phyloP scores from a whole-genome alignment of 2,113 vertebrate genomes.

The Maccullochella peelii region DNA sequence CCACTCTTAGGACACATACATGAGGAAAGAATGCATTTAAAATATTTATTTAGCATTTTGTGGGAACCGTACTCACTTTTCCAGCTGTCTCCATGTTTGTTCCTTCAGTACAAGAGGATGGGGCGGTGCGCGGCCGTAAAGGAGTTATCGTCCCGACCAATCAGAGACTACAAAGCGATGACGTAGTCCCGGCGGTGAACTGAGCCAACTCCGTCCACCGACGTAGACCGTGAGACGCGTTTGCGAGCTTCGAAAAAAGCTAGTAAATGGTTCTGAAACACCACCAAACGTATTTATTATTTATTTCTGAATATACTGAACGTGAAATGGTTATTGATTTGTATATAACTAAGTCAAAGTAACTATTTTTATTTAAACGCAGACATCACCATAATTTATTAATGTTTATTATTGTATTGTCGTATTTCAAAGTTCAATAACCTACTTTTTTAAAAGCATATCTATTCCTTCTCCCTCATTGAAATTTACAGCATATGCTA shows the following conservation, averaged over 20 bases:
- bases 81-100: constrained; percentile 82
- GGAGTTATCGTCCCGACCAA: constrained; percentile 53
- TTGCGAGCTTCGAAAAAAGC: neutral
- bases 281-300: neutral
- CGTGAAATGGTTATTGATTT: neutral
- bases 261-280: neutral
- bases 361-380: neutral
- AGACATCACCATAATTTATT: too few species aligned
- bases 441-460: neutral
- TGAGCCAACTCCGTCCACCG: neutral
- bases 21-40: accelerated
- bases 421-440: neutral
- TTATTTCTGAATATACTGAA: neutral
- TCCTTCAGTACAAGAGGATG: neutral
- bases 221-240: neutral
- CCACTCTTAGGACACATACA: accelerated
- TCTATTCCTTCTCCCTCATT: too few species aligned
- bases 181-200: neutral
- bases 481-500: neutral
- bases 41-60: accelerated
- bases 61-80: constrained; percentile 69
- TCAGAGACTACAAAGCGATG: constrained; percentile 41
- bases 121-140: constrained; percentile 25
- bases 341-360: neutral
- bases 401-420: neutral